These are phyloP conservation scores for Melanocharis versteri DNA, from an alignment of 2,113 vertebrate genomes.

Conservation along the genomic window DNA sequence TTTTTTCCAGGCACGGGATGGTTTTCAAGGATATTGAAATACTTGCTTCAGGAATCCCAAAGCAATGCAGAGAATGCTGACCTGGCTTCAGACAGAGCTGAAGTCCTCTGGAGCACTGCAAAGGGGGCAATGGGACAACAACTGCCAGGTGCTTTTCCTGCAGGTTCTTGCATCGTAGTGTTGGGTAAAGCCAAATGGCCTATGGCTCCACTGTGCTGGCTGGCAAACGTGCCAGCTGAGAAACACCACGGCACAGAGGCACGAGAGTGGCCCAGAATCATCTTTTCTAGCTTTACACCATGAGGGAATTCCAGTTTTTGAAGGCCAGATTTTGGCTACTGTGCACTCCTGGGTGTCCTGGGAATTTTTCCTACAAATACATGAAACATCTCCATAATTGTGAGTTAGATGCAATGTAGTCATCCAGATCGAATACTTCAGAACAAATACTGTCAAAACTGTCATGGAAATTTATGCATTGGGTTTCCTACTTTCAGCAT, in stretches of 20 bases:
- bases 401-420: not conserved
- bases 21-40: not conserved
- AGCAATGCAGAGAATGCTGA: conserved; percentile 3
- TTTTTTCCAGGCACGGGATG: not conserved
- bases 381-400: not conserved
- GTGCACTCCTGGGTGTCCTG: not conserved
- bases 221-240: not conserved
- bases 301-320: not conserved
- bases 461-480: not conserved
- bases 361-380: not conserved
- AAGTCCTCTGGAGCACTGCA: not conserved
- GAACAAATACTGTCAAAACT: not conserved
- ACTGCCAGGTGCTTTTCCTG: not conserved
- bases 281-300: not conserved
- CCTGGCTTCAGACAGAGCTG: not conserved
- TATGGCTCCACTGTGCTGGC: not conserved
- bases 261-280: not conserved
- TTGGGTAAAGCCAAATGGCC: not conserved
- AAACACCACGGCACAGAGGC: not conserved
- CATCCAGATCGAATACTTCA: not conserved
- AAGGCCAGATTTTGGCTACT: not conserved
- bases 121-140: not conserved
- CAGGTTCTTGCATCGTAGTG: not conserved
- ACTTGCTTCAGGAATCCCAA: not conserved
- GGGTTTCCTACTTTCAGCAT: not conserved